Evolutionary conservation across 2,797 vertebrate genomes (phyloP), one percentile per base, ranked within the genome.

Genomic region (Karalla daura): DNA sequence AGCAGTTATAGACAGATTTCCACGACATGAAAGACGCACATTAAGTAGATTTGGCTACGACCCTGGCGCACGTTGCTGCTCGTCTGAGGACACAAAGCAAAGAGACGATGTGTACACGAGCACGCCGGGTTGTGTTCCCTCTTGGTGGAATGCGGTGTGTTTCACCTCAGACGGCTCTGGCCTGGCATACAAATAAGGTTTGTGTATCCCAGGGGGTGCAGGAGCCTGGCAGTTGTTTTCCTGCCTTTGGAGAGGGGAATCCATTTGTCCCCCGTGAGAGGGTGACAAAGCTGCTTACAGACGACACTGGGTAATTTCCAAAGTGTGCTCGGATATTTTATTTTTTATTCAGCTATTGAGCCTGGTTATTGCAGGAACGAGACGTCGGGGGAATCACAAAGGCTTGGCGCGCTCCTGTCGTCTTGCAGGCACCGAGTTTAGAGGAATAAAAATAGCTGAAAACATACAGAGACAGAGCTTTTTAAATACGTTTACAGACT

Each of bases 141-240:
- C 12, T 6, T 32, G 58, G 62, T 40, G 62, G 25, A 71, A 79
- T 67, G 60, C 64, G 43, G 65, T 64, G 60, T 54, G 85, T 78
- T 80, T 58, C 61, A 77, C 70, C 74, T 72, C 54, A 74, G 66
- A 69, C 64, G 15, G 50, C 54, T n/a, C 64, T 17, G 61, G 74
- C 60, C 70, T 50, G 54, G 84, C 77, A 86, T 86, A 81, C 77
- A 75, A 84, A 89, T 79, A 61, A 77, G 72, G 73, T 41, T 62
- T 53, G 56, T 61, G 52, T 73, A 51, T 81, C 81, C 83, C 76
- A 74, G 27, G 56, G n/a, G 61, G 84, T 71, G 70, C 41, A 18
- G 32, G 54, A 74, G 74, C 60, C 73, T 64, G 53, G 58, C 47
- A 68, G 65, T 78, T 86, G 63, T 79, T 80, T 87, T 66, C 27